Conservation (phyloP, 2,888 invertebrate genomes). For the Andrena bucephala region DNA sequence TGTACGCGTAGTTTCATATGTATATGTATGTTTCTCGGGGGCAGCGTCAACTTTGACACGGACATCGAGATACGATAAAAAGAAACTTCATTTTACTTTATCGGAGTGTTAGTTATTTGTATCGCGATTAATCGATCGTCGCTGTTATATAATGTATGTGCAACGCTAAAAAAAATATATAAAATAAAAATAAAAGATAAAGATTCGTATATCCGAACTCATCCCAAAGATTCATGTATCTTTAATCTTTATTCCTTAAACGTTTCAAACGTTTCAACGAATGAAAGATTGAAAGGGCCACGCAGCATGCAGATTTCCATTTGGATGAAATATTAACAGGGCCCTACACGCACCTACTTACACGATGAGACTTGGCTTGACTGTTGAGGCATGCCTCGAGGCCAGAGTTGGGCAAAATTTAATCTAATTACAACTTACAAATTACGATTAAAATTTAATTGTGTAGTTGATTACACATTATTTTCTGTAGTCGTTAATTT, state of each 20-base stretch:
- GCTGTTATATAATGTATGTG: not conserved
- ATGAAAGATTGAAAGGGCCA: not conserved
- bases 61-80: constrained; percentile 9
- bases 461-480: too few species aligned
- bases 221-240: not conserved
- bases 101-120: not conserved
- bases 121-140: not conserved
- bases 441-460: too few species aligned
- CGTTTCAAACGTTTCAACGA: too few species aligned
- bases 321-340: too few species aligned
- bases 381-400: too few species aligned
- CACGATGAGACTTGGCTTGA: too few species aligned
- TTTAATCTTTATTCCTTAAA: not conserved
- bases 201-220: not conserved
- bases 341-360: too few species aligned
- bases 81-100: not conserved
- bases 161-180: not conserved
- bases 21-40: not conserved
- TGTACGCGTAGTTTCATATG: not conserved
- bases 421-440: too few species aligned
- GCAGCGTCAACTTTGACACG: constrained; percentile 34
- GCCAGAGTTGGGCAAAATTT: too few species aligned
- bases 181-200: constrained; percentile 14
- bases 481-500: too few species aligned
- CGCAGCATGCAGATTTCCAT: not conserved